A percentile compares a stretch with the other conserved stretches of the same genome.
Evolutionary conservation across 2,888 invertebrate species (phyloP).

Genomic region (Camptogramma bilineatum): DNA sequence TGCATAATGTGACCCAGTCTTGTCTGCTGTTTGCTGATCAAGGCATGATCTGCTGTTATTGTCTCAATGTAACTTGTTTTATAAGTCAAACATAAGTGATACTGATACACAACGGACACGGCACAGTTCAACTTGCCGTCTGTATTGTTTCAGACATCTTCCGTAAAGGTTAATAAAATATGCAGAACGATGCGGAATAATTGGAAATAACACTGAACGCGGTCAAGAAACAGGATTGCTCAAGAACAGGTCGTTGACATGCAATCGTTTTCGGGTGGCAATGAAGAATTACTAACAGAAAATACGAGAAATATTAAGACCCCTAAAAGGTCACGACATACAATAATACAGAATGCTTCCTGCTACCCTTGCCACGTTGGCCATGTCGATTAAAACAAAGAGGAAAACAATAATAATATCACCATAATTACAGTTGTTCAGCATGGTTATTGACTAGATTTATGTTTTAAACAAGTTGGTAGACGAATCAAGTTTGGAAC

Average conservation of each 20-base stretch:
- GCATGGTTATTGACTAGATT: slow-evolving; percentile 2
- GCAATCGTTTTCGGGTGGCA: slow-evolving; percentile 6
- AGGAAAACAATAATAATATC: slow-evolving; percentile 25
- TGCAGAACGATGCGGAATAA: slow-evolving; percentile 1
- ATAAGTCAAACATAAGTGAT: background rate
- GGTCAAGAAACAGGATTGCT: slow-evolving; percentile 13
- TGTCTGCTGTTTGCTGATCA: background rate
- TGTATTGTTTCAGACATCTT: background rate
- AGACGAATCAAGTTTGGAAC: background rate
- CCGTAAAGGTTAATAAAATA: background rate
- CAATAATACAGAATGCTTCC: slow-evolving; percentile 18
- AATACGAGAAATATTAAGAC: background rate
- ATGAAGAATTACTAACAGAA: background rate
- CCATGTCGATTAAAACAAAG: slow-evolving; percentile 12
- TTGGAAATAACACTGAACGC: slow-evolving; percentile 13
- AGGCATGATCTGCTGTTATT: background rate
- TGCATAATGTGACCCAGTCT: background rate
- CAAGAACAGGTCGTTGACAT: slow-evolving; percentile 26
- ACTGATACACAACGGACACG: background rate
- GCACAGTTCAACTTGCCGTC: background rate
- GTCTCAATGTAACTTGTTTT: background rate
- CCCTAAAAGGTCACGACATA: slow-evolving; percentile 12
- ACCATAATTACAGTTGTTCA: slow-evolving; percentile 11
- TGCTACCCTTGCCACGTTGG: slow-evolving; percentile 27
- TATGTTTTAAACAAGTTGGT: slow-evolving; percentile 4